These are phyloP conservation scores for Drosophila conformis DNA, from an alignment of 2,888 invertebrate species.

Conservation along the genomic window DNA sequence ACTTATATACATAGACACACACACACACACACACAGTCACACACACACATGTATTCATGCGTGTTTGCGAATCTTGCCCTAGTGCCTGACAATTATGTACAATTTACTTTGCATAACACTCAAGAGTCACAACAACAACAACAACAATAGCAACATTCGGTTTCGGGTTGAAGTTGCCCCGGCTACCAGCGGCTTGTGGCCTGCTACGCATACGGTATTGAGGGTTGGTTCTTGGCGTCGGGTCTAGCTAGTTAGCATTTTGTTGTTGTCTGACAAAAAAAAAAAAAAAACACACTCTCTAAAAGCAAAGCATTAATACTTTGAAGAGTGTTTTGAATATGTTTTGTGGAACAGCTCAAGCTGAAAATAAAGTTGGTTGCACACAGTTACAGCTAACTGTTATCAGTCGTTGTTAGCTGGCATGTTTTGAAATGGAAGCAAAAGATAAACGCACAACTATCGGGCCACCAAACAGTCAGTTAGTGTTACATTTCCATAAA, in stretches of 20 bases:
- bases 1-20: constrained; percentile 25
- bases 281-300: constrained; percentile 2
- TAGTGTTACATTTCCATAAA: background rate
- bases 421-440: constrained; percentile 12
- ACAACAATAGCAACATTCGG: constrained; percentile 35
- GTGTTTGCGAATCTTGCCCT: constrained; percentile 25
- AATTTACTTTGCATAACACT: constrained; percentile 79
- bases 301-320: constrained; percentile 11
- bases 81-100: constrained; percentile 75
- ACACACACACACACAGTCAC: background rate
- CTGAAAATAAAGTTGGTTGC: constrained; percentile 12
- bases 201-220: background rate
- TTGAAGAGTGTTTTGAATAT: constrained; percentile 26
- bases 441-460: background rate
- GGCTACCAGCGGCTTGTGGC: constrained; percentile 43
- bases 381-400: constrained; percentile 20
- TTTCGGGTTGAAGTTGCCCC: constrained; percentile 39
- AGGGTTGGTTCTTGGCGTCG: background rate
- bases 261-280: constrained; percentile 29
- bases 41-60: background rate
- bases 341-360: constrained; percentile 19
- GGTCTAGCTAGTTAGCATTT: constrained; percentile 59
- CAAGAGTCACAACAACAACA: constrained; percentile 42
- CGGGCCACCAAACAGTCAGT: constrained; percentile 1
- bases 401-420: constrained; percentile 18